phyloP scores from a whole-genome alignment of 2,888 invertebrate species.

The Philaethria dido region DNA sequence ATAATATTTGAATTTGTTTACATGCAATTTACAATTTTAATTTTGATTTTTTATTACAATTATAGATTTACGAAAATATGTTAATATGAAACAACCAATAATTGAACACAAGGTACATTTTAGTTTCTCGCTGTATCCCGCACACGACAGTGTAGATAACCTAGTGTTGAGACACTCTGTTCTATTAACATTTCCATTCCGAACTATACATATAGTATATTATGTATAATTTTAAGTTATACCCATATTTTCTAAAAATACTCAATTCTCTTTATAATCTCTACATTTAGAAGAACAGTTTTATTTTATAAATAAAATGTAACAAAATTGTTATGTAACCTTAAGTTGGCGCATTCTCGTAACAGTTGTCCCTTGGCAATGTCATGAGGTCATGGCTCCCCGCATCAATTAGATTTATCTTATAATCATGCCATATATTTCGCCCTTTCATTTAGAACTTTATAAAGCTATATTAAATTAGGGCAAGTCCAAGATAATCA shows the following conservation, averaged over 20 bases:
- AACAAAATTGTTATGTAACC: constrained; percentile 26
- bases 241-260: no score
- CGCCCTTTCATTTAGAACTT: constrained; percentile 6
- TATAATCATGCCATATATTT: constrained; percentile 30
- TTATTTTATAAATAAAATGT: not conserved
- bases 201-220: no score
- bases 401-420: constrained; percentile 37
- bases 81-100: no score
- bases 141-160: no score
- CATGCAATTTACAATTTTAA: no score
- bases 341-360: constrained; percentile 32
- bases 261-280: not conserved
- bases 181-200: no score
- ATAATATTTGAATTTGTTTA: no score
- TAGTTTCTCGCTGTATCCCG: no score
- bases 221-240: no score
- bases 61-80: not conserved
- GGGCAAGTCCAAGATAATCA: not conserved
- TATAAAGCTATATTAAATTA: not conserved
- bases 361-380: constrained; percentile 38
- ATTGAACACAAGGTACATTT: no score
- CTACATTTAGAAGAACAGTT: not conserved
- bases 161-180: no score
- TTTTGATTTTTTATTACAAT: not conserved
- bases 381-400: constrained; percentile 39